Base-by-base conservation (phyloP, 2,797 vertebrate genomes). In the Tauraco hartlaubi region DNA sequence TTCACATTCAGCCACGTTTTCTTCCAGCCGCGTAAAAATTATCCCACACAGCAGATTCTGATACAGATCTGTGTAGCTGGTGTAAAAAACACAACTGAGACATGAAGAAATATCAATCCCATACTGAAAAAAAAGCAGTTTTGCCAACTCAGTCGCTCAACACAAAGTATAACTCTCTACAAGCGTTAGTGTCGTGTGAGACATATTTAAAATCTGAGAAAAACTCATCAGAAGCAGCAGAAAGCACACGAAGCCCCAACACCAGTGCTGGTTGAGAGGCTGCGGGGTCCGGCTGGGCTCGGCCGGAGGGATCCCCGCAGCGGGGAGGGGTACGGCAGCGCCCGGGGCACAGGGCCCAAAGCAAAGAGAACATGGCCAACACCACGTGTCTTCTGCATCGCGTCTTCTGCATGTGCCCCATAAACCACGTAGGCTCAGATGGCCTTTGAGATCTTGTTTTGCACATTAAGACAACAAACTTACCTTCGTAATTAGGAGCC, bases 391-490 rank as follows among this genome's bases (percentile, higher is more conserved):
- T 25, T 23, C 67, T 64, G 43, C 21, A 8, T 1, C 4, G 0
- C 0, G 16, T 15, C 63, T 43, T 41, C 80, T 37, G 33, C 79
- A 23, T 29, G 8, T 1, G 9, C 4, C 33, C 37, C n/a, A 2
- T 4, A 4, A 12, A 28, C n/a, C 17, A 5, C 21, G 0, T 1
- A 2, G 31, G 52, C 83, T 55, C 22, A 9, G 12, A 1, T 0
- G 20, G 37, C 33, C 59, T 39, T 2, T 1, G 49, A 3, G 18
- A 10, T 3, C 69, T n/a, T 12, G 10, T 7, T 66, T 28, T 25
- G 31, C 26, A 4, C 0, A 9, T 5, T 6, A 6, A 9, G 56
- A 12, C 7, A 49, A 39, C 6, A 12, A 90, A 67, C 76, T 62
- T 85, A 78, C 74, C 78, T 76, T 43, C 1, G 2, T 8, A n/a